A percentile compares a stretch with the other conserved stretches of the same genome.
Evolutionary conservation across 2,888 invertebrate species (phyloP).

Genomic region (Iselma pallidipennis): DNA sequence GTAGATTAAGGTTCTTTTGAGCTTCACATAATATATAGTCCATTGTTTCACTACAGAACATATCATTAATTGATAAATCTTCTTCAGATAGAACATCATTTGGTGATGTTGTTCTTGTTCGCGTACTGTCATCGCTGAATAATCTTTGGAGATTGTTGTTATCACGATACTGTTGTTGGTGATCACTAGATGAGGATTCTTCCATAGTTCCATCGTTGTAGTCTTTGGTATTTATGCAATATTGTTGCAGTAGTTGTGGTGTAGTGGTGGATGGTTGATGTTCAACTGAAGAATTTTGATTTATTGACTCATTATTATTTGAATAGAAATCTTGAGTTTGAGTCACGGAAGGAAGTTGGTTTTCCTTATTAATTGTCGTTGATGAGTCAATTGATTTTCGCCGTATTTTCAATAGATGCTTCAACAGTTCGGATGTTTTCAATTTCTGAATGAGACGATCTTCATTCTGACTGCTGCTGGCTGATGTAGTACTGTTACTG

Average conservation of each 20-base stretch:
- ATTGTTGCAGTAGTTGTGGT: background rate
- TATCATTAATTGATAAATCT: constrained; percentile 25
- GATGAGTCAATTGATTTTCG: constrained; percentile 6
- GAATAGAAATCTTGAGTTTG: background rate
- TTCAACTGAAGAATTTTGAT: constrained; percentile 5
- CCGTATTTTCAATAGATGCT: constrained; percentile 38
- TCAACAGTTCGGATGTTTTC: constrained; percentile 41
- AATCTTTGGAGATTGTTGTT: constrained; percentile 21
- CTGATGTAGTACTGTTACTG: constrained; percentile 10
- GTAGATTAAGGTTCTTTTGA: constrained; percentile 41
- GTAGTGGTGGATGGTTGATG: background rate
- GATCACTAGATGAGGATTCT: constrained; percentile 14
- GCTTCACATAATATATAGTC: constrained; percentile 47
- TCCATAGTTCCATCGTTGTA: constrained; percentile 32
- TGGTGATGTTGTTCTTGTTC: constrained; percentile 8
- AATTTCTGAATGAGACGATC: constrained; percentile 36
- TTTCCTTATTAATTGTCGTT: background rate
- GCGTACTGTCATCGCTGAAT: constrained; percentile 33
- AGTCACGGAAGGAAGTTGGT: constrained; percentile 10
- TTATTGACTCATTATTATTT: constrained; percentile 16
- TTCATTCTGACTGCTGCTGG: constrained; percentile 12
- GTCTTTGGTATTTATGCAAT: constrained; percentile 1
- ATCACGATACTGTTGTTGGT: constrained; percentile 20
- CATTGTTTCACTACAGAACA: constrained; percentile 40
- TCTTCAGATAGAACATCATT: constrained; percentile 33